Base-by-base conservation (phyloP, 2,113 vertebrate genomes). In the Pygoscelis adeliae region DNA sequence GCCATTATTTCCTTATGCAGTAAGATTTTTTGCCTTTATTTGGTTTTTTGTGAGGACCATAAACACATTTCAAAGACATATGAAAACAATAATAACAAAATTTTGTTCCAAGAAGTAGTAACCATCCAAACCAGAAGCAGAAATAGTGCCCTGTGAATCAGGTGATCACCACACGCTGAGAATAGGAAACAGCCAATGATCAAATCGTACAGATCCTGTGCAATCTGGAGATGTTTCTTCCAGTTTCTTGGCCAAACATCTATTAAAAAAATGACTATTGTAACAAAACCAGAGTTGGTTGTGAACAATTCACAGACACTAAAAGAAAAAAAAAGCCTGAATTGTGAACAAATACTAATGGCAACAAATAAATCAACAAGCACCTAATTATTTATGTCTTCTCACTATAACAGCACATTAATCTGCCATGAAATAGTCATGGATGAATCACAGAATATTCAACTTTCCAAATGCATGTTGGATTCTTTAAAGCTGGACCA, bases 331-430 rank as follows among this genome's bases (percentile, higher is more conserved):
- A 71, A 61, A 67, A 71, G 58, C 40, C 90, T 55, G 86, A 88
- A 88, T 90, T 87, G 92, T 95, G 92, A 95, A 95, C 85, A 94
- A 83, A 93, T 94, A 94, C 59, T 66, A 90, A 81, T 1, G 1
- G 85, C 88, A 93, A 97, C 88, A 95, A 96, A 96, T 97, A 97
- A 97, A 95, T 96, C 97, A 38, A 22, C 11, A 11, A 67, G 59
- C 86, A 94, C 92, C 88, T 90, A 91, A 18, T 97, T 93, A 92
- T 74, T 90, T 74, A n/a, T 32, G 63, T 52, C 83, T 84, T 87
- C 90, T 90, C 56, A 5, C 42, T 25, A 3, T 87, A 91, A 46
- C 95, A 97, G 92, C 69, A 94, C 88, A 95, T 96, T 53, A 81
- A 94, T 97, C 95, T 90, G 96, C 93, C 5, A 7, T 11, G 46